phyloP scores from a whole-genome alignment of 2,113 vertebrate species.

The Fulica atra region DNA sequence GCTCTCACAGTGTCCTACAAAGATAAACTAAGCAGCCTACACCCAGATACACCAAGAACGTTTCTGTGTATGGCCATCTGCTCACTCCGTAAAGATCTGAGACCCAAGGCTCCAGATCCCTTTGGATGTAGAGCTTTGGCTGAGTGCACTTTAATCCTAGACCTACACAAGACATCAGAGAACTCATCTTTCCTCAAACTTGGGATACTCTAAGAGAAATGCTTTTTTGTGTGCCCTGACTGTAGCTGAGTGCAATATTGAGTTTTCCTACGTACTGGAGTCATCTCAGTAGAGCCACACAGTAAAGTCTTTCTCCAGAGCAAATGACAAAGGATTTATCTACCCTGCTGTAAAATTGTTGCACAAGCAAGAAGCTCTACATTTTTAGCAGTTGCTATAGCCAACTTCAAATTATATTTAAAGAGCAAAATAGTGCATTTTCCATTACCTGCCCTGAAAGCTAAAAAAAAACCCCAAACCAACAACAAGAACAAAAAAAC shows the following conservation, averaged over 20 bases:
- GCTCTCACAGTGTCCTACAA: background rate
- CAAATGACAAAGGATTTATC: conserved; percentile 4
- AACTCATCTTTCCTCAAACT: background rate
- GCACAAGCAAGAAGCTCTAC: background rate
- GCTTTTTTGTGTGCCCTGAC: background rate
- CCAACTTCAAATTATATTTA: background rate
- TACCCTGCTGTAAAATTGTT: background rate
- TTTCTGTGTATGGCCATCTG: background rate
- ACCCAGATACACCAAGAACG: conserved; percentile 29
- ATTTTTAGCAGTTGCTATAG: background rate
- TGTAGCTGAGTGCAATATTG: background rate
- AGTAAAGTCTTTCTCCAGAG: background rate
- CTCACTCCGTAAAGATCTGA: background rate
- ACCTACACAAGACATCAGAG: background rate
- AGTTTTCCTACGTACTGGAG: background rate
- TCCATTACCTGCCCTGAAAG: background rate
- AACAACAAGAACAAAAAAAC: no score
- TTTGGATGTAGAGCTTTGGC: background rate
- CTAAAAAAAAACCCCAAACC: no score
- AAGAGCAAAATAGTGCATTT: background rate
- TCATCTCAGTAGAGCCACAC: background rate
- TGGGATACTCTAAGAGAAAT: background rate
- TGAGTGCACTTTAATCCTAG: background rate
- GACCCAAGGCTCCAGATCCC: background rate
- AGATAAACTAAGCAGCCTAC: conserved; percentile 48